Evolutionary conservation across 2,888 invertebrate species (phyloP).

Genomic region (Teleiodes luculella): DNA sequence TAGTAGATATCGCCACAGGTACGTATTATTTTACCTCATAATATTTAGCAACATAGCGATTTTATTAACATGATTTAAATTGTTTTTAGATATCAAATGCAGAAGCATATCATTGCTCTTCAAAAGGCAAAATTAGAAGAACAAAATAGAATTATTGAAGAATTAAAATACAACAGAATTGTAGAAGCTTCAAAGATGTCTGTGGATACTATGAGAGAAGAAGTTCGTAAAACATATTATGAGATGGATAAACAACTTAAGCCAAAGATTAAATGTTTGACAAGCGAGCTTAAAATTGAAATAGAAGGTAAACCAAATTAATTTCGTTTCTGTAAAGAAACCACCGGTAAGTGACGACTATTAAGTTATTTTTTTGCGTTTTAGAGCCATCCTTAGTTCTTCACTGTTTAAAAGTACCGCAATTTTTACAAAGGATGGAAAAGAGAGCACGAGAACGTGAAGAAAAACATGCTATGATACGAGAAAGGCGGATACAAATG

Average conservation of each 20-base stretch:
- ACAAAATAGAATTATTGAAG: conserved; percentile 85
- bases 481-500: conserved; percentile 68
- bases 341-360: neutral
- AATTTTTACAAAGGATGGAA: conserved; percentile 85
- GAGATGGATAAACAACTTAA: conserved; percentile 77
- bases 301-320: conserved; percentile 69
- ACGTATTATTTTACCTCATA: no score
- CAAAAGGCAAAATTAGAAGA: conserved; percentile 85
- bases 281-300: conserved; percentile 67
- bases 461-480: conserved; percentile 70
- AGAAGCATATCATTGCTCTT: conserved; percentile 84
- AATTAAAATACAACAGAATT: conserved; percentile 84
- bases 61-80: neutral
- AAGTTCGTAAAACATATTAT: conserved; percentile 76
- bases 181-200: conserved; percentile 81
- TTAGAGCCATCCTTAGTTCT: conserved; percentile 61
- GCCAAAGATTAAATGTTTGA: conserved; percentile 75
- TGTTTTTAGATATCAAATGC: conserved; percentile 80
- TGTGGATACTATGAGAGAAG: conserved; percentile 74
- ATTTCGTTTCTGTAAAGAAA: no score
- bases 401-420: conserved; percentile 80
- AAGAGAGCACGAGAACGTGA: conserved; percentile 83
- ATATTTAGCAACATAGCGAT: no score
- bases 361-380: conserved; percentile 20
- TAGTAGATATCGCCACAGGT: conserved; percentile 67